Percentiles rank a stretch among this genome's conserved stretches.
Evolutionary conservation across 2,113 vertebrate species (phyloP).

Genomic region (Galemys pyrenaicus): DNA sequence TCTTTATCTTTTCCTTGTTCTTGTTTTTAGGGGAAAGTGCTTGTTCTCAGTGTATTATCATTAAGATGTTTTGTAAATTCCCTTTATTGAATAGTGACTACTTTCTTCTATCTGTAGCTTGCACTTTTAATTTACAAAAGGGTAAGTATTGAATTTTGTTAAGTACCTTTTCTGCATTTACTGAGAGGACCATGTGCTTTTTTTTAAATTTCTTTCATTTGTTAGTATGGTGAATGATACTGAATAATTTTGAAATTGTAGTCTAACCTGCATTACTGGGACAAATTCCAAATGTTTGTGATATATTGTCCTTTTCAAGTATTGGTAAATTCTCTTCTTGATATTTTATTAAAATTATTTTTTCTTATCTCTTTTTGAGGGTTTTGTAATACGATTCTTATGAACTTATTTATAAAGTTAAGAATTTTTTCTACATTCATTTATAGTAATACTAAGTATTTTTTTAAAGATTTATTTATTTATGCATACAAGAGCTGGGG

Average conservation of each 20-base stretch:
- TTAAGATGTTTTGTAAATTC: not conserved
- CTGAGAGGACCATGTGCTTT: not conserved
- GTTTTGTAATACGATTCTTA: not conserved
- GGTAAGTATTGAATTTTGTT: not conserved
- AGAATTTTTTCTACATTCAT: not conserved
- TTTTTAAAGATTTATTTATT: too few relatives aligned
- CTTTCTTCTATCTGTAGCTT: not conserved
- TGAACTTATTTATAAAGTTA: not conserved
- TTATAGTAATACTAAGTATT: not conserved
- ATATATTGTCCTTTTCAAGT: not conserved
- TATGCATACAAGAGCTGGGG: too few relatives aligned
- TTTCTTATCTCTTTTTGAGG: not conserved
- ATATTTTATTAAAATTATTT: not conserved
- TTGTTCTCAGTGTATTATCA: not conserved
- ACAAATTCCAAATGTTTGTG: not conserved
- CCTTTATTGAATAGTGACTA: not conserved
- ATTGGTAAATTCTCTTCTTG: not conserved
- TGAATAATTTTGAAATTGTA: slow-evolving; percentile 30
- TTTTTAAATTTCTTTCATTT: not conserved
- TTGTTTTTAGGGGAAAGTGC: not conserved
- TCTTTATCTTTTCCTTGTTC: not conserved
- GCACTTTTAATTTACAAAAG: not conserved
- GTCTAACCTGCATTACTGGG: not conserved
- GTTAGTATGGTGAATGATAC: not conserved
- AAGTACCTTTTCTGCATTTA: not conserved